Evolutionary conservation across 2,888 invertebrate species (phyloP).

Genomic region (Leucozona laternaria): DNA sequence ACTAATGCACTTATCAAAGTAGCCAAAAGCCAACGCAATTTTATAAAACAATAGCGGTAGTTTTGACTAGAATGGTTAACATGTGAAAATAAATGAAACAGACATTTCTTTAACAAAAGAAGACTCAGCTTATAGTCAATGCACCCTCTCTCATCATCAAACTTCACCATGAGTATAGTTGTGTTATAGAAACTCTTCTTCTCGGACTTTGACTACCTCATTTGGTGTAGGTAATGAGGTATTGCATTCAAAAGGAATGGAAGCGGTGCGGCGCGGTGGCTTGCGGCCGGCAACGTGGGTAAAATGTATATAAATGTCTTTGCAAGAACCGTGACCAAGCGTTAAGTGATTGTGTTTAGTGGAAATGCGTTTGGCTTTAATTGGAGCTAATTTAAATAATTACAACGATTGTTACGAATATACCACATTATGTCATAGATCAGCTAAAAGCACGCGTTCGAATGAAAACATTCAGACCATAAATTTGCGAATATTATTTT

Average conservation of each 20-base stretch:
- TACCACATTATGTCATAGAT: conserved; percentile 54
- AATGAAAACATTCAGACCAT: conserved; percentile 22
- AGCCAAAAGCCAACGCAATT: conserved; percentile 15
- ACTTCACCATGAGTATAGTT: neutral
- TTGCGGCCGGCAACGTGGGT: conserved; percentile 42
- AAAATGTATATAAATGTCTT: conserved; percentile 58
- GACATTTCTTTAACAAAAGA: neutral
- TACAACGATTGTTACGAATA: conserved; percentile 47
- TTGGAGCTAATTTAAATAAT: conserved; percentile 73
- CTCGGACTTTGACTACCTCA: conserved; percentile 5
- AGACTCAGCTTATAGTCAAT: conserved; percentile 19
- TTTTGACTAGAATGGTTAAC: conserved; percentile 37
- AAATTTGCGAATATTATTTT: conserved; percentile 20
- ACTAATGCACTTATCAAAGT: conserved; percentile 17
- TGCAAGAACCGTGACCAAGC: conserved; percentile 71
- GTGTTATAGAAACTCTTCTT: conserved; percentile 40
- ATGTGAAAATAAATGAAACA: conserved; percentile 46
- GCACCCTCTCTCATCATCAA: conserved; percentile 47
- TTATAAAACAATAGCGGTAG: conserved; percentile 27
- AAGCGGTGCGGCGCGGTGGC: neutral
- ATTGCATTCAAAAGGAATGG: conserved; percentile 42
- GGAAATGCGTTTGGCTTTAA: conserved; percentile 71
- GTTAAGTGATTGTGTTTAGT: conserved; percentile 72
- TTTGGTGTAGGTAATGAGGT: neutral
- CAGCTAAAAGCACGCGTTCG: conserved; percentile 28